Evolutionary conservation across 2,797 vertebrate species (phyloP), one percentile per base, ranked within the genome.

Genomic region (Buphagus erythrorhynchus): DNA sequence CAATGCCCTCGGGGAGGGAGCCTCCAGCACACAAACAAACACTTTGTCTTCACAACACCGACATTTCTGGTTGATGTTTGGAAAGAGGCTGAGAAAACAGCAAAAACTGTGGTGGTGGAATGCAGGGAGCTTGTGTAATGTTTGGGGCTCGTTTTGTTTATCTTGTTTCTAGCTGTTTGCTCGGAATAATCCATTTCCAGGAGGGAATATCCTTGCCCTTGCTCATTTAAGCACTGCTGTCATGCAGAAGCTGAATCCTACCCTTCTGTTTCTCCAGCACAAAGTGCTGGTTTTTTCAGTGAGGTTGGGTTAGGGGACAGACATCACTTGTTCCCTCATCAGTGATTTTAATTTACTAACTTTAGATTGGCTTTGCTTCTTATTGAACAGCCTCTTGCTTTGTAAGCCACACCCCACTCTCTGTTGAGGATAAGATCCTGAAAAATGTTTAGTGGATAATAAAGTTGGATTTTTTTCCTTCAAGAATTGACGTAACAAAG

Each of bases 131-230:
- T n/a, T 29, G 11, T 63, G 28, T 43, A 52, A 42, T 0, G 0
- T 55, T 61, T 25, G 40, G 16, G 28, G 1, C 1, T 33, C 1
- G 2, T 19, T 54, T 66, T 55, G 1, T 1, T 71, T 65, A 40
- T 28, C 3, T 36, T 54, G 4, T 59, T 95, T 81, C 9, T 35
- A 25, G 42, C 26, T 84, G 52, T 65, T 58, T 31, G 13, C 35
- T 38, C 1, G 10, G 54, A 80, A 22, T n/a, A 20, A 24, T 29
- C 24, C 15, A 14, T 54, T 68, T 79, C 42, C 58, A 55, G 29
- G n/a, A 25, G 42, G 49, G 28, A 66, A 6, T 62, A 22, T 16
- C 57, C 22, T 63, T 66, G 24, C 13, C 33, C 5, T 54, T 35
- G 6, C 38, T 91, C 29, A 2, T 75, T 82, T 59, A 17, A 80